Conservation (phyloP, 2,113 vertebrate species). For the Chlamydotis undulata region DNA sequence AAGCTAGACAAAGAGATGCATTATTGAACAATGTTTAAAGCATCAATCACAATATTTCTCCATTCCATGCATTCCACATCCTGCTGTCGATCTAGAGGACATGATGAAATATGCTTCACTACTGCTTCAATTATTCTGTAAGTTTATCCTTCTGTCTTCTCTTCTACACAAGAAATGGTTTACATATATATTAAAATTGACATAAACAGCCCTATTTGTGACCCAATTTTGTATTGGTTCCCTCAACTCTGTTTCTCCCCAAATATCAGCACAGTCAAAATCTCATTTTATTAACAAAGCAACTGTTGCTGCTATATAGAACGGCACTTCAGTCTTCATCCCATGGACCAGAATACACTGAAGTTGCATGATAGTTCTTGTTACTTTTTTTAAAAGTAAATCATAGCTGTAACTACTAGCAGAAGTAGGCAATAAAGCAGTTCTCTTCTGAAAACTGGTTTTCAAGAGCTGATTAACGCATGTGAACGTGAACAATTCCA, state of each 20-base stretch:
- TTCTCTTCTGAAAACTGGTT: neutral
- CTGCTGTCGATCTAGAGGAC: neutral
- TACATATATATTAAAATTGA: neutral
- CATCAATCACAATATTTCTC: neutral
- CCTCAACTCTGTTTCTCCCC: neutral
- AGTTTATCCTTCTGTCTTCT: neutral
- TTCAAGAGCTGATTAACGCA: neutral
- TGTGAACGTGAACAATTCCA: neutral
- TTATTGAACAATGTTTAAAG: neutral
- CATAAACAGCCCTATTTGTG: neutral
- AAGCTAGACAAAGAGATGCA: constrained; percentile 18
- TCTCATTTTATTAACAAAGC: neutral
- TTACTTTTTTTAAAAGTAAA: neutral
- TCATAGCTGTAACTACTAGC: neutral
- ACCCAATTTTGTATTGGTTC: neutral
- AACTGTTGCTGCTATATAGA: neutral
- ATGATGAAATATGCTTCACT: neutral
- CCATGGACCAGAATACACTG: neutral
- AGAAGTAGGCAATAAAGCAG: constrained; percentile 3
- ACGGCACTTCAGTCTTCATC: neutral
- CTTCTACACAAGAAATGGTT: neutral
- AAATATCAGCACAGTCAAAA: neutral
- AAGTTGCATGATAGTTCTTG: neutral
- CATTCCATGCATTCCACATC: neutral
- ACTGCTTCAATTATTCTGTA: neutral